These are phyloP conservation scores for Drosophila punjabiensis DNA, from an alignment of 1,140 invertebrate genomes.

Conservation along the genomic window DNA sequence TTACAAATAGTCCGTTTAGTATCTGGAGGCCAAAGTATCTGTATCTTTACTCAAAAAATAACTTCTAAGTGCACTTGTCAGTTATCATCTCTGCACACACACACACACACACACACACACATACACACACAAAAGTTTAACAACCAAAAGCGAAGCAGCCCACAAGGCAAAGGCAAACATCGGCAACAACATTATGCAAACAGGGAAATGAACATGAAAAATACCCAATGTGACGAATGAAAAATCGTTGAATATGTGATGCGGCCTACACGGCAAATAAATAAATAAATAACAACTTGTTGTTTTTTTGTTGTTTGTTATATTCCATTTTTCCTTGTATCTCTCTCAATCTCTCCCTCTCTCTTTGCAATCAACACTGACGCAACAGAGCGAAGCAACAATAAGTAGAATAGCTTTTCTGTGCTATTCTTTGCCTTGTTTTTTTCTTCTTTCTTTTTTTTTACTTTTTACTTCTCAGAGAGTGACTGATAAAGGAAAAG, in stretches of 20 bases:
- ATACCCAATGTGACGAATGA: constrained; percentile 32
- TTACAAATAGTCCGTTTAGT: neutral
- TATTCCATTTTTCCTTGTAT: constrained; percentile 19
- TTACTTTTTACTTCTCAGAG: constrained; percentile 9
- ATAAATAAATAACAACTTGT: constrained; percentile 53
- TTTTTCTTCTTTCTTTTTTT: neutral
- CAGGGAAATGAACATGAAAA: constrained; percentile 60
- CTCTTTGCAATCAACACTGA: constrained; percentile 56
- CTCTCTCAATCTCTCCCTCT: constrained; percentile 10
- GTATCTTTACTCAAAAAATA: constrained; percentile 23
- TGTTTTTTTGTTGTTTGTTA: constrained; percentile 13
- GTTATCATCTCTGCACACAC: constrained; percentile 49
- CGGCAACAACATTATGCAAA: constrained; percentile 59
- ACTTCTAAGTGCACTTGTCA: constrained; percentile 65
- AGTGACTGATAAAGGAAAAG: constrained; percentile 70
- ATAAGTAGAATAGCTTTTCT: constrained; percentile 40
- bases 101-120: constrained; percentile 7
- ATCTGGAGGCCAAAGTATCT: constrained; percentile 9
- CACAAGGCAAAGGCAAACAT: constrained; percentile 55
- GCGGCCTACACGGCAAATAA: constrained; percentile 64
- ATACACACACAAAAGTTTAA: constrained; percentile 12
- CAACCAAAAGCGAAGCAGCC: constrained; percentile 40
- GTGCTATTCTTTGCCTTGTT: constrained; percentile 21
- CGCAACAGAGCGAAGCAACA: constrained; percentile 64
- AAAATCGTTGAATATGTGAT: constrained; percentile 70